A percentile compares a stretch with the other conserved stretches of the same genome.
Conservation (phyloP, 2,113 vertebrate species). For the Tetraodon nigroviridis region DNA sequence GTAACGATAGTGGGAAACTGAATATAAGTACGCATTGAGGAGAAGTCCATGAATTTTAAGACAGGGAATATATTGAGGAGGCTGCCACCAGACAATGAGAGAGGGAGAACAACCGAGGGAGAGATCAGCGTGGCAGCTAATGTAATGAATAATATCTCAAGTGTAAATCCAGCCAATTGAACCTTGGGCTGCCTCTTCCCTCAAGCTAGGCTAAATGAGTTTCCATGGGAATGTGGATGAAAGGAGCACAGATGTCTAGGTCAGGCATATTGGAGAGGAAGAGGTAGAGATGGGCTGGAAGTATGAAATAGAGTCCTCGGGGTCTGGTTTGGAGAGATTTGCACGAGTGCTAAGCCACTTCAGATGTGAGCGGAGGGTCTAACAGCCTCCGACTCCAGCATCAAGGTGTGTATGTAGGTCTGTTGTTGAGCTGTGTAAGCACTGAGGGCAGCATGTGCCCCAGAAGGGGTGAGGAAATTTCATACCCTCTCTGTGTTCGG, state of each 20-base stretch:
- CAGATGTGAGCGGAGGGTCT: conserved; percentile 71
- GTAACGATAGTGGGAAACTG: conserved; percentile 53
- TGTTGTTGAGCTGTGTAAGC: conserved; percentile 70
- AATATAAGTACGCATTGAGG: conserved; percentile 55
- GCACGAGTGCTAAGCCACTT: conserved; percentile 71
- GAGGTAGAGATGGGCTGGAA: conserved; percentile 53
- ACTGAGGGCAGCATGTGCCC: conserved; percentile 55
- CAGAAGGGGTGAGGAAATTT: conserved; percentile 57
- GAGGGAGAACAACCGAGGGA: conserved; percentile 41
- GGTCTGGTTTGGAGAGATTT: conserved; percentile 73
- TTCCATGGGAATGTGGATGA: conserved; percentile 74
- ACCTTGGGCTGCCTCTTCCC: conserved; percentile 67
- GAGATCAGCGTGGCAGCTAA: conserved; percentile 72
- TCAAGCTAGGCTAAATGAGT: conserved; percentile 71
- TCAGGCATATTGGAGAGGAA: conserved; percentile 68
- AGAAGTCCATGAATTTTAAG: conserved; percentile 72
- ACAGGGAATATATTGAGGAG: conserved; percentile 64
- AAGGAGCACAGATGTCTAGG: conserved; percentile 65
- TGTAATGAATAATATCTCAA: conserved; percentile 77
- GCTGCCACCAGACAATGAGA: conserved; percentile 33
- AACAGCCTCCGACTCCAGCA: conserved; percentile 69
- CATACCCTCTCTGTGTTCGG: conserved; percentile 48
- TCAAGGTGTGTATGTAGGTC: conserved; percentile 69
- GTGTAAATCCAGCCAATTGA: conserved; percentile 77
- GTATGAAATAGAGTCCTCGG: conserved; percentile 73